Evolutionary conservation across 2,113 vertebrate species (phyloP).

Genomic region (Eulemur macaco): DNA sequence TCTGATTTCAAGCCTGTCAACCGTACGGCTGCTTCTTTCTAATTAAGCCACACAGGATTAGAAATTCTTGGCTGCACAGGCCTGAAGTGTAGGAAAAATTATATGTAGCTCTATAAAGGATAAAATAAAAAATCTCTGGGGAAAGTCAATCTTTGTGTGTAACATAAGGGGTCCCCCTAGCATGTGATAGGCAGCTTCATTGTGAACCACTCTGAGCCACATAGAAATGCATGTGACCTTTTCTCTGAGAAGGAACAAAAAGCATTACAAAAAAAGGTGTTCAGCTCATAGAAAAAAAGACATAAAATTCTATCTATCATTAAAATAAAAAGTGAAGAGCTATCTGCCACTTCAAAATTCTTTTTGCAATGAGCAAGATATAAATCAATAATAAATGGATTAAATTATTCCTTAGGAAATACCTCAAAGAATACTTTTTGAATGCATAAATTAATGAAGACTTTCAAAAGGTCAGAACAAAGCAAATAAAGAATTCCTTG

Average conservation of each 20-base stretch:
- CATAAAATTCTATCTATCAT: neutral
- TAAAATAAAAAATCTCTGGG: neutral
- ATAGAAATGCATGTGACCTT: neutral
- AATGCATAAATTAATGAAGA: conserved; percentile 25
- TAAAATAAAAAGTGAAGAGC: conserved; percentile 42
- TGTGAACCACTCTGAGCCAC: neutral
- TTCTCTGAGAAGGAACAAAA: neutral
- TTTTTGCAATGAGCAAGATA: conserved; percentile 11
- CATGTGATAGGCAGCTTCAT: neutral
- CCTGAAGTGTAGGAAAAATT: neutral
- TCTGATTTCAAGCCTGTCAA: neutral
- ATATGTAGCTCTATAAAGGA: neutral
- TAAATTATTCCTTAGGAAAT: conserved; percentile 37
- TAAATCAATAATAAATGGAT: conserved; percentile 46
- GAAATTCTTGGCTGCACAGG: neutral
- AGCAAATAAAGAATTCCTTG: conserved; percentile 20
- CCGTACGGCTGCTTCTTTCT: neutral
- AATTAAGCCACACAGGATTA: neutral
- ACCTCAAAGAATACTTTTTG: conserved; percentile 29
- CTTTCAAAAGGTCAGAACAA: conserved; percentile 49
- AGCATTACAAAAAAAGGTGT: neutral
- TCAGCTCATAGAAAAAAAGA: neutral
- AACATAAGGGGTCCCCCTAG: neutral
- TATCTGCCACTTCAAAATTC: conserved; percentile 45
- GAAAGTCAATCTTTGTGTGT: neutral